Conservation (phyloP, 2,888 invertebrate species). For the Geophilus truncorum region DNA sequence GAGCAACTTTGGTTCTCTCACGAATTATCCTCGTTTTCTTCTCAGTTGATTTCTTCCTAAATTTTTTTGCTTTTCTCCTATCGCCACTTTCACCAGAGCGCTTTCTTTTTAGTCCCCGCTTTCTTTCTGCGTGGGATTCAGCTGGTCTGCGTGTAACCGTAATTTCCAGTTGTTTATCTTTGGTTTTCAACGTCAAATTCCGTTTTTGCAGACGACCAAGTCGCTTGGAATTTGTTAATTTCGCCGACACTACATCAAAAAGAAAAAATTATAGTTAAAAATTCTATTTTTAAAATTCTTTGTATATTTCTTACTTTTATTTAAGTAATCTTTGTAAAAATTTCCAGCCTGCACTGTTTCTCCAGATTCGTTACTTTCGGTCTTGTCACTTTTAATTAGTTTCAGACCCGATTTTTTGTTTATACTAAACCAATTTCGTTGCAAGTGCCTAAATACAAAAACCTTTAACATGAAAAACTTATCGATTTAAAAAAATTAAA, state of each 20-base stretch:
- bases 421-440: conserved; percentile 57
- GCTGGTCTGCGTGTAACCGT: not conserved
- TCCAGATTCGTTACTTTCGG: not conserved
- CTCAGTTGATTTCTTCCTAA: not conserved
- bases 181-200: not conserved
- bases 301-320: not conserved
- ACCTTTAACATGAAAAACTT: not conserved
- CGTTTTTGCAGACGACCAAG: not conserved
- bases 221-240: not conserved
- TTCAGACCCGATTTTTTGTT: not conserved
- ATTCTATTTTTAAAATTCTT: not conserved
- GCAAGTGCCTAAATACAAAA: conserved; percentile 51
- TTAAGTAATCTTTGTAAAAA: conserved; percentile 16
- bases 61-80: not conserved
- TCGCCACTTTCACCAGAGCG: not conserved
- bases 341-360: not conserved
- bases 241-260: too few species aligned
- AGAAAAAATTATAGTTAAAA: not conserved
- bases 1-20: not conserved
- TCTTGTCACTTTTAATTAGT: not conserved
- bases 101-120: not conserved
- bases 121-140: not conserved
- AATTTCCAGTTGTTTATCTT: not conserved
- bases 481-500: not conserved
- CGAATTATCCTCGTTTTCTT: not conserved